Evolutionary conservation across 2,113 vertebrate genomes (phyloP), one percentile per base, ranked within the genome.

Genomic region (Orientallactaga bullata): DNA sequence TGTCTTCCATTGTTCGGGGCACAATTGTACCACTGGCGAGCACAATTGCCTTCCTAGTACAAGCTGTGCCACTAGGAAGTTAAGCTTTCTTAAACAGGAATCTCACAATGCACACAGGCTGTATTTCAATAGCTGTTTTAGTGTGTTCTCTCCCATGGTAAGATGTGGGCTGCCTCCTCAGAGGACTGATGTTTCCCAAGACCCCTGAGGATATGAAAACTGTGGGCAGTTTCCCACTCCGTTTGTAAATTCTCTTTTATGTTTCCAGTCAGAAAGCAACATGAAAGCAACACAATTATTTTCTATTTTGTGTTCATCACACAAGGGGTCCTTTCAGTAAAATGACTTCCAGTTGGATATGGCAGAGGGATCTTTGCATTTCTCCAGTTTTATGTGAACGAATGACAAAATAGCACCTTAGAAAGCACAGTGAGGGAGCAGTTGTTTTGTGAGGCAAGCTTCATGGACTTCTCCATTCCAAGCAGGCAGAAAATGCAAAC

Each of bases 291-390:
- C 58, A 26, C 39, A 10, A 91, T 93, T 9, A 87, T 51, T 79
- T 91, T 94, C 88, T 76, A 93, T 87, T 89, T 81, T 65, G 37
- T 92, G 63, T 83, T 95, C 66, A 35, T 89, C 93, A 51, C 51
- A 30, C 68, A 66, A 88, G 86, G 79, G 17, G 24, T 78, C 63
- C 63, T 88, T 88, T 88, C 74, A 32, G 72, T 60, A 86, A 78
- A 93, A 81, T 0, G 1, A 39, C 71, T 94, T 78, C 26, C 18
- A 37, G 39, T 86, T 73, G 30, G 88, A 79, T 69, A 73, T 65
- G 42, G 28, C 39, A 83, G 80, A 32, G 83, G 85, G 51, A 83
- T 71, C 60, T 84, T 84, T 93, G 32, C 1, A 0, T 83, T 60
- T 35, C 26, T 55, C 80, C n/a, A 21, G 91, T 80, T 2, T 84